Base-by-base conservation (phyloP, 2,888 invertebrate species). In the Eupithecia abbreviata region DNA sequence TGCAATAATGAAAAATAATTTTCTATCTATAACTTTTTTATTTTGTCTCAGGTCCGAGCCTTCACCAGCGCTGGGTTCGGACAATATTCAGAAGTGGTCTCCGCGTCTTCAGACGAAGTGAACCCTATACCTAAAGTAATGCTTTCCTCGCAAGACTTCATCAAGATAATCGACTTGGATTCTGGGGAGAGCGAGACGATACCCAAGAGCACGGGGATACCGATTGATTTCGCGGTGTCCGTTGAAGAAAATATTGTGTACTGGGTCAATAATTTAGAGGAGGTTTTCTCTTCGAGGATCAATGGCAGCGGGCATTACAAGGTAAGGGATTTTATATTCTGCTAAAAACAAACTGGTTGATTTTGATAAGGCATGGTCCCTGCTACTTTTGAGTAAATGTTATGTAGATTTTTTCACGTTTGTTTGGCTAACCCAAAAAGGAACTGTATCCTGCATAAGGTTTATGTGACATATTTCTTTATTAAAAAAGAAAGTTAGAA, bases 181-280 rank as follows among this genome's bases (percentile, higher is more conserved):
- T 95, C 96, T 3, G 96, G 96, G 49, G 95, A 95, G 6, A 96
- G 96, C 71, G 95, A 96, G 80, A 96, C 95, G 2, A 92, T 96
- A 69, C 90, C 96, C 12, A 96, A 96, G 77, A 96, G 96, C 62
- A 96, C 96, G 9, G 96, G 96, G 9, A 96, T 96, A 75, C 97
- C 97, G 0, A 95, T 97, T 12, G 97, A 97, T 85, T 95, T 98
- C 77, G 95, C 96, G 10, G 96, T 96, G 78, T 94, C 97, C 62
- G 96, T 97, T 4, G 96, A 96, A 82, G 98, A 98, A 85, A 96
- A 96, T 75, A 96, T 96, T 42, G 93, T 98, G 6, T 97, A 97
- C 84, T 98, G 98, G 98, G 96, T 98, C 15, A 98, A 98, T 85
- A 96, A 97, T 84, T 95, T 96, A 87, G 96, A 97, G 79, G 97